A percentile compares a stretch with the other conserved stretches of the same genome.
Conservation (phyloP, 2,888 invertebrate genomes). For the Morinoia aosen region DNA sequence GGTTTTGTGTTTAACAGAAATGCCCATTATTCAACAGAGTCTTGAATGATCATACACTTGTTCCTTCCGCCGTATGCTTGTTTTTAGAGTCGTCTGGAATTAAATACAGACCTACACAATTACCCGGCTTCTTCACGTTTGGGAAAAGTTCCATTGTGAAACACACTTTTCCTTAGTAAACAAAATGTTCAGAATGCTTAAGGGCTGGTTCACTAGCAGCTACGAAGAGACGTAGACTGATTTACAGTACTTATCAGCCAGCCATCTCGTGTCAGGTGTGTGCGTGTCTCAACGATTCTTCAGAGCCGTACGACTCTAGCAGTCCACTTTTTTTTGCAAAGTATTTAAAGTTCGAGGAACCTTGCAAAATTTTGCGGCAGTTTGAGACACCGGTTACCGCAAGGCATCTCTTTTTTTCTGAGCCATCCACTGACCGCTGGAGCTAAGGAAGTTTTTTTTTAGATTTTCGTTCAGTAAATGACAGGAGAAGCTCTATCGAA, state of each 20-base stretch:
- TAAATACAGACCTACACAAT: neutral
- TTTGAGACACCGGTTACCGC: neutral
- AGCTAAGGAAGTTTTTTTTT: neutral
- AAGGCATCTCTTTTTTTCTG: neutral
- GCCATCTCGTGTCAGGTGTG: neutral
- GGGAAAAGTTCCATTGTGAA: neutral
- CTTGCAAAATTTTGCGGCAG: neutral
- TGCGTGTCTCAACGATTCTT: neutral
- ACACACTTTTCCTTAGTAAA: neutral
- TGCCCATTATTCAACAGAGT: neutral
- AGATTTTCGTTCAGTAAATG: neutral
- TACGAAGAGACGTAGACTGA: neutral
- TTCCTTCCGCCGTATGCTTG: neutral
- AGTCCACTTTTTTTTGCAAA: neutral
- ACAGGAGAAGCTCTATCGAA: slow-evolving; percentile 6
- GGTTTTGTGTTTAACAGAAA: neutral
- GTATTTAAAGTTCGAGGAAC: neutral
- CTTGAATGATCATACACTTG: neutral
- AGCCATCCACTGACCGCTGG: neutral
- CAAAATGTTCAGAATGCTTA: neutral
- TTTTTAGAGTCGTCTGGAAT: neutral
- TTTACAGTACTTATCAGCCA: neutral
- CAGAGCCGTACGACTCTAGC: neutral
- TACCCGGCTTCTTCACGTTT: neutral
- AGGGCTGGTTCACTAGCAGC: neutral